Evolutionary conservation across 2,888 invertebrate species (phyloP).

Genomic region (Cancer borealis): DNA sequence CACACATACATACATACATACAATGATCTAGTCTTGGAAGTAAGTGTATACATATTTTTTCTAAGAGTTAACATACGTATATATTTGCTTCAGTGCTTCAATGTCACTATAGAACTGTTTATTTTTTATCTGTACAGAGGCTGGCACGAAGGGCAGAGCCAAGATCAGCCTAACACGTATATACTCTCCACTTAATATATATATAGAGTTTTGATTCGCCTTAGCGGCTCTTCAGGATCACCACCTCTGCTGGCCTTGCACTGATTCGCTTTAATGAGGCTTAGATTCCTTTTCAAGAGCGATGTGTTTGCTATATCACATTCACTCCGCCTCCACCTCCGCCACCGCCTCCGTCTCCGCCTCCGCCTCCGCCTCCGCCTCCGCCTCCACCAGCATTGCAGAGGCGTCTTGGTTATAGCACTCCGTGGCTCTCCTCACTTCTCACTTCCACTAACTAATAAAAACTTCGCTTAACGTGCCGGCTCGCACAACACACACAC

Average conservation of each 20-base stretch:
- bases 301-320: background rate
- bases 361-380: background rate
- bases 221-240: background rate
- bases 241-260: background rate
- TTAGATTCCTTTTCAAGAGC: background rate
- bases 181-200: background rate
- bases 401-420: background rate
- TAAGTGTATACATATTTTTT: slow-evolving; percentile 8
- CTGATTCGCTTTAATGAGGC: background rate
- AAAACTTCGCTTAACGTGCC: background rate
- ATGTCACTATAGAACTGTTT: background rate
- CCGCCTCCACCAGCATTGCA: background rate
- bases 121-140: background rate
- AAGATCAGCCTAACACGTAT: background rate
- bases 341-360: background rate
- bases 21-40: slow-evolving; percentile 17
- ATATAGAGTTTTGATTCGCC: slow-evolving; percentile 7
- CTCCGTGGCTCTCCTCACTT: background rate
- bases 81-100: slow-evolving; percentile 32
- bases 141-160: background rate
- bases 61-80: background rate
- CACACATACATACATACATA: slow-evolving; percentile 21
- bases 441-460: background rate
- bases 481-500: background rate
- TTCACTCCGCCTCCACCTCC: background rate